These are phyloP conservation scores for Stramonita haemastoma DNA, from an alignment of 2,888 invertebrate species.

Conservation along the genomic window DNA sequence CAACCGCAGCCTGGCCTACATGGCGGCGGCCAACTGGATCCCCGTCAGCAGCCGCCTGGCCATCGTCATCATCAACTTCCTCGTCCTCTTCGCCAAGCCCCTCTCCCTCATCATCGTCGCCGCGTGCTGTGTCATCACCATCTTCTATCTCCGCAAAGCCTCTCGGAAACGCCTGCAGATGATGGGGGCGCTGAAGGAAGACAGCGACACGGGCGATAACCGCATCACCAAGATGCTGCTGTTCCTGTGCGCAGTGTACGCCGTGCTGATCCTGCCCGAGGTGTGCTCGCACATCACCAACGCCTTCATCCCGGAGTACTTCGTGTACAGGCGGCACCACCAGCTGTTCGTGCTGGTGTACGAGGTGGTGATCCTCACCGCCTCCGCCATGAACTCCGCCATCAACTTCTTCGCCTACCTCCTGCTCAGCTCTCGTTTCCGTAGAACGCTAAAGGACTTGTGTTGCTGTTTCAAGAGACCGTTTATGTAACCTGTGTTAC, in stretches of 20 bases:
- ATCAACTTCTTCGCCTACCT: background rate
- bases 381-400: background rate
- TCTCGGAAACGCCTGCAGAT: background rate
- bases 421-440: background rate
- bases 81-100: background rate
- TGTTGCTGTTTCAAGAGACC: background rate
- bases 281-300: background rate
- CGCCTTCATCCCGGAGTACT: background rate
- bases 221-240: slow-evolving; percentile 11
- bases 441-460: background rate
- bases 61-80: background rate
- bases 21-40: background rate
- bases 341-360: background rate
- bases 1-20: background rate
- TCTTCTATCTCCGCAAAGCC: background rate
- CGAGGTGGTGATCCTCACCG: background rate
- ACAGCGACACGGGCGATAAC: background rate
- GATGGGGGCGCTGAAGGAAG: background rate
- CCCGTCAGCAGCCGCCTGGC: background rate
- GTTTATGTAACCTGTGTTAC: background rate
- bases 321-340: background rate
- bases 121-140: background rate
- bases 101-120: background rate
- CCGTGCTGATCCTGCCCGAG: background rate
- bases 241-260: background rate